phyloP scores from a whole-genome alignment of 1,140 invertebrate species.

The Nomia melanderi region DNA sequence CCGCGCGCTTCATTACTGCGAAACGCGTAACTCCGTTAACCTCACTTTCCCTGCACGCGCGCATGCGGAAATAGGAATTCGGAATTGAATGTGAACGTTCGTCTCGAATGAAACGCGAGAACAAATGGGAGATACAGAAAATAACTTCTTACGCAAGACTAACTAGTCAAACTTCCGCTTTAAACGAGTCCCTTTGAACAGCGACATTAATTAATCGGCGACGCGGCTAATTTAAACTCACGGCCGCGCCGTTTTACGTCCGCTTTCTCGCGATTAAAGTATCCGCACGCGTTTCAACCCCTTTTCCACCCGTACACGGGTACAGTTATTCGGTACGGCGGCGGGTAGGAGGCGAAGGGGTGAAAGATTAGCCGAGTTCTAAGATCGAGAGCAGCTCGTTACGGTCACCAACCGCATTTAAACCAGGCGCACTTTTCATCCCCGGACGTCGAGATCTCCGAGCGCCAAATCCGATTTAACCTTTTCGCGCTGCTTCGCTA shows the following conservation, averaged over 20 bases:
- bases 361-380: background rate
- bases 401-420: conserved; percentile 36
- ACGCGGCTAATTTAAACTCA: background rate
- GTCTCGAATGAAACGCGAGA: too few species aligned
- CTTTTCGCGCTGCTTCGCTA: conserved; percentile 16
- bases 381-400: conserved; percentile 23
- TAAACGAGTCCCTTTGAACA: background rate
- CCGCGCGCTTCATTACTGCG: too few species aligned
- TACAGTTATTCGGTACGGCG: background rate
- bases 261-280: conserved; percentile 1
- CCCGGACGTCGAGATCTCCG: conserved; percentile 24
- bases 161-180: too few species aligned
- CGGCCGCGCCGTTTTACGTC: background rate
- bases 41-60: too few species aligned
- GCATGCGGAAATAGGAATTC: too few species aligned
- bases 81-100: too few species aligned
- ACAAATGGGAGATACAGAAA: too few species aligned
- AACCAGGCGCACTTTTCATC: conserved; percentile 35
- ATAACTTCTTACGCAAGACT: too few species aligned
- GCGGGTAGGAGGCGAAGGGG: too few species aligned
- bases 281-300: background rate
- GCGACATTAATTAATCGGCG: background rate
- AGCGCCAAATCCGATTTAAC: conserved; percentile 46
- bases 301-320: background rate
- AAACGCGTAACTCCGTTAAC: too few species aligned